Evolutionary conservation across 2,797 vertebrate genomes (phyloP), one percentile per base, ranked within the genome.

Genomic region (Periophthalmus magnuspinnatus): DNA sequence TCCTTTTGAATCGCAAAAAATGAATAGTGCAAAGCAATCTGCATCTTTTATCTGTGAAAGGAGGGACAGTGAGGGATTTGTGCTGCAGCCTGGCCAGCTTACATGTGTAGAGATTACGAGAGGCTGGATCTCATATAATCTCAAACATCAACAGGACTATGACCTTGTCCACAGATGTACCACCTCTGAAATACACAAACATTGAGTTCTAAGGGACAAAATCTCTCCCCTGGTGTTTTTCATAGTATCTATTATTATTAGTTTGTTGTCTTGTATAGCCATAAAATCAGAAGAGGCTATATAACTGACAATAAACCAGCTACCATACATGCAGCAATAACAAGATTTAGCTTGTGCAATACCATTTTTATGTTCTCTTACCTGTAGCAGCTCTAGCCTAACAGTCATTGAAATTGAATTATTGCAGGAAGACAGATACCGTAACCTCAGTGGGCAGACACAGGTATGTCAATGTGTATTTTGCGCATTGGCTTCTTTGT

Each of bases 41-140:
- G 78, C 76, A 82, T 90, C 86, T 82, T 85, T 78, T 87, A 87
- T 92, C 87, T 85, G 79, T 86, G 69, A 89, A 81, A 91, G 88
- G 88, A 93, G 69, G 84, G 86, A 86, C 82, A 84, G 78, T 80
- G 77, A 74, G 84, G 91, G 92, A 93, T 93, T 94, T 93, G 81
- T 75, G 87, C 68, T 65, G 81, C 87, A 86, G 77, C 85, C 68
- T 71, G 69, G 78, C 72, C 86, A 81, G 90, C 76, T 90, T 89
- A 84, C 79, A 83, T 89, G 86, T 74, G 80, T 64, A 80, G 84
- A 90, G 91, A 93, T 93, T 92, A 94, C 81, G 71, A 78, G 67
- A 17, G 24, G 85, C 90, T 90, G 80, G 86, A 87, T 84, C 77
- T 83, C 8, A 38, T 61, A 79, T 88, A 86, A 86, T 84, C 84